phyloP scores from a whole-genome alignment of 2,113 vertebrate species.

The Camelus dromedarius region DNA sequence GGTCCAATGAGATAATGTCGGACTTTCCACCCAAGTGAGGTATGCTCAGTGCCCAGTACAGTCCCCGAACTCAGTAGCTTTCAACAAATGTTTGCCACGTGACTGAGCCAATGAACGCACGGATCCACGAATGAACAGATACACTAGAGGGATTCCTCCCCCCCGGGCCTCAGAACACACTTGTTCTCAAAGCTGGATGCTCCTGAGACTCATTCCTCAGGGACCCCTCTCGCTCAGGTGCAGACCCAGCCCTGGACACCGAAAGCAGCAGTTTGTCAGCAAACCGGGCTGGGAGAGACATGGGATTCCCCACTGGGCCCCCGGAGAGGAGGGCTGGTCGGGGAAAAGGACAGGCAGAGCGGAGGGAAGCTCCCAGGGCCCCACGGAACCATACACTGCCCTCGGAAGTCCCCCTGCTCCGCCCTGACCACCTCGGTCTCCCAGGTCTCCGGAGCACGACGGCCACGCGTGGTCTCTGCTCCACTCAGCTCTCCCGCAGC shows the following conservation, averaged over 20 bases:
- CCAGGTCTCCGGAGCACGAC: not conserved
- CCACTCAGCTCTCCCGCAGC: not conserved
- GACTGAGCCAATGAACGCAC: not conserved
- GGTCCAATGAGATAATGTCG: accelerated
- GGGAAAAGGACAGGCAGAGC: not conserved
- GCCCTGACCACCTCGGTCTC: too few relatives aligned
- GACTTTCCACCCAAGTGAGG: not conserved
- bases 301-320: not conserved
- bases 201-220: not conserved
- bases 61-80: not conserved
- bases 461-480: accelerated
- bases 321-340: not conserved
- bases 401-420: not conserved
- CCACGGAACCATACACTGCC: accelerated
- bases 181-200: not conserved
- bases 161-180: not conserved
- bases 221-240: not conserved
- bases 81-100: not conserved
- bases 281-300: not conserved
- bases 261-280: not conserved
- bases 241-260: not conserved
- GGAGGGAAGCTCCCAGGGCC: not conserved
- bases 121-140: not conserved
- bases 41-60: not conserved
- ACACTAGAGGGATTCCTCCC: not conserved